phyloP scores from a whole-genome alignment of 2,888 invertebrate genomes.

The Caenorhabditis zanzibari region DNA sequence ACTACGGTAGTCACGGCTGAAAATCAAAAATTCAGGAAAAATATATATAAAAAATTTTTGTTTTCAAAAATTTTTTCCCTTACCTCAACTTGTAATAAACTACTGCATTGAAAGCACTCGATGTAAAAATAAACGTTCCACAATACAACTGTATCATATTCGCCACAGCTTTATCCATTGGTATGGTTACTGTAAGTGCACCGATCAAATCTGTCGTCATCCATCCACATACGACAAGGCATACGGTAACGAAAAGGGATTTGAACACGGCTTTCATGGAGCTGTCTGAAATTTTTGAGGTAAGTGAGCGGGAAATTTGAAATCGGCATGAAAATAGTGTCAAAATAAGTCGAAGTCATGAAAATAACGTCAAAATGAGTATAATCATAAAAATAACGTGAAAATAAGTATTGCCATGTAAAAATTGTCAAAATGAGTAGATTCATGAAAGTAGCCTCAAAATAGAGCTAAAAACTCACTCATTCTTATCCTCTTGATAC shows the following conservation, averaged over 20 bases:
- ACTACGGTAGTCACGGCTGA: slow-evolving; percentile 52
- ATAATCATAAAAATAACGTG: too few species aligned
- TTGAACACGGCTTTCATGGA: slow-evolving; percentile 56
- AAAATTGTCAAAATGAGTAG: too few species aligned
- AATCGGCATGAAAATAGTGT: too few species aligned
- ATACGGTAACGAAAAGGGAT: slow-evolving; percentile 46
- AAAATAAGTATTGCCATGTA: too few species aligned
- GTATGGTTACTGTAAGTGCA: slow-evolving; percentile 44
- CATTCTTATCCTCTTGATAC: slow-evolving; percentile 32
- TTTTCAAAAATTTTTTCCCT: background rate
- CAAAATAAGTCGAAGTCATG: background rate
- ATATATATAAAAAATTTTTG: too few species aligned
- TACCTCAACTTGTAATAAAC: slow-evolving; percentile 60
- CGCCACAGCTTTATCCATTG: slow-evolving; percentile 47
- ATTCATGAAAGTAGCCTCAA: too few species aligned
- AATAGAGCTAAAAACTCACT: slow-evolving; percentile 16
- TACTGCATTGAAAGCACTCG: slow-evolving; percentile 49
- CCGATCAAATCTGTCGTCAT: slow-evolving; percentile 63
- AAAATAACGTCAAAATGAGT: too few species aligned
- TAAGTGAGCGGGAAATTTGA: background rate
- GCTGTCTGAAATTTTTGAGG: slow-evolving; percentile 31
- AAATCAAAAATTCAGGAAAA: background rate
- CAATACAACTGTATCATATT: slow-evolving; percentile 58
- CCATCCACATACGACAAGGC: slow-evolving; percentile 57
- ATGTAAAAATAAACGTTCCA: slow-evolving; percentile 60